Percentiles rank a stretch among this genome's conserved stretches.
Conservation (phyloP, 2,888 invertebrate species). For the Ischnus inquisitorius region DNA sequence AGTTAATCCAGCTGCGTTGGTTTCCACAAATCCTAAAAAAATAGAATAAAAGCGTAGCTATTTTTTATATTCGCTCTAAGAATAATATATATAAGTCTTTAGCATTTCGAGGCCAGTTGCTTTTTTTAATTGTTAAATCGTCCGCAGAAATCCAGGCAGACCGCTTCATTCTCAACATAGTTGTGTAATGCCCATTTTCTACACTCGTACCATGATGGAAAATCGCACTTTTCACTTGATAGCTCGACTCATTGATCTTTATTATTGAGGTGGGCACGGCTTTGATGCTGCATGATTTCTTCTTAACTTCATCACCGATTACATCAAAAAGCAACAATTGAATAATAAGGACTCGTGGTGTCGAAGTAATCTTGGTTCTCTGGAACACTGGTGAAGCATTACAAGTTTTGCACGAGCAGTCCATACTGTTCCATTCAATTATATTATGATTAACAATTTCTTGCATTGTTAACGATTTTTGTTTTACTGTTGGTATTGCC, state of each 20-base stretch:
- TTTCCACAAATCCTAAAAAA: too few species aligned
- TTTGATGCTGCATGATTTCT: constrained; percentile 14
- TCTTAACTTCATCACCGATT: neutral
- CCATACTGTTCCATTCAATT: too few species aligned
- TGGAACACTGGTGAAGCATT: too few species aligned
- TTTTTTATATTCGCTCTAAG: neutral
- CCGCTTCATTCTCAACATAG: constrained; percentile 21
- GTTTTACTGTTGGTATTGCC: neutral
- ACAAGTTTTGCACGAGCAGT: too few species aligned
- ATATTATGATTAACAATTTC: too few species aligned
- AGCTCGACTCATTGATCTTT: neutral
- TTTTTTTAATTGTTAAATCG: too few species aligned
- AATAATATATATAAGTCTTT: constrained; percentile 33
- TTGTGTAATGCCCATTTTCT: neutral
- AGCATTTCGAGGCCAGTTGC: constrained; percentile 19
- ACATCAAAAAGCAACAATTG: neutral
- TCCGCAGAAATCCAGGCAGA: too few species aligned
- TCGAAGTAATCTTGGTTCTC: too few species aligned
- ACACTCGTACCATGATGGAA: constrained; percentile 7
- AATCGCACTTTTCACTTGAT: constrained; percentile 23
- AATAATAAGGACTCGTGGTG: too few species aligned
- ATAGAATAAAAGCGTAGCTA: too few species aligned
- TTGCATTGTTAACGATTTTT: too few species aligned
- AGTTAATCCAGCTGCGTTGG: too few species aligned
- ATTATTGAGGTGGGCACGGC: neutral